A percentile compares a stretch with the other conserved stretches of the same genome.
phyloP scores from a whole-genome alignment of 2,888 invertebrate species.

The Eristalinus aeneus region DNA sequence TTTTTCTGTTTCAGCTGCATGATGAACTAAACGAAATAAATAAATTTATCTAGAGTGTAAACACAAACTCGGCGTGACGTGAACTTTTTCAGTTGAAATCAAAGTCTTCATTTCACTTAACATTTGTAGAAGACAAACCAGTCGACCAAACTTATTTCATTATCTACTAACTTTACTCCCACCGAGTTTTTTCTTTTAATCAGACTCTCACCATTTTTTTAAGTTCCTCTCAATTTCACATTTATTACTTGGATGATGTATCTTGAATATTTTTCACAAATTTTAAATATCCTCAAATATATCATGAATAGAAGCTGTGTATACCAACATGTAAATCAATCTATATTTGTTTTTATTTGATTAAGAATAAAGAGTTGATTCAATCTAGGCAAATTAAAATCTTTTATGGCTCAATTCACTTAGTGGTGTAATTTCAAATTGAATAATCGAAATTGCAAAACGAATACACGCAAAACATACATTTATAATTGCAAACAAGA shows the following conservation, averaged over 20 bases:
- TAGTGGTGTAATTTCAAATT: slow-evolving; percentile 5
- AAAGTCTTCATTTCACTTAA: too few species aligned
- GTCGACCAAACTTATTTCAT: not conserved
- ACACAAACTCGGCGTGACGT: too few species aligned
- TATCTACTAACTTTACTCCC: slow-evolving; percentile 30
- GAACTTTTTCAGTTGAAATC: too few species aligned
- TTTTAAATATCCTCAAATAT: not conserved
- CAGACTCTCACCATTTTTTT: not conserved
- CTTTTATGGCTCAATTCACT: slow-evolving; percentile 17
- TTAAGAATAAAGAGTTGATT: not conserved
- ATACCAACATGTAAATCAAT: not conserved
- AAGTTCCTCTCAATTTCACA: not conserved
- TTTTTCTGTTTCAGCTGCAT: too few species aligned
- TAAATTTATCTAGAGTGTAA: too few species aligned
- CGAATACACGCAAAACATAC: not conserved
- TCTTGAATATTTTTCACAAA: not conserved
- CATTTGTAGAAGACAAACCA: too few species aligned
- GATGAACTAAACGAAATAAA: too few species aligned
- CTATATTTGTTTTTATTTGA: not conserved
- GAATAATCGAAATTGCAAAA: slow-evolving; percentile 20
- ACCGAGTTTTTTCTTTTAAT: slow-evolving; percentile 15
- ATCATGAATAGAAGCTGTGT: slow-evolving; percentile 2
- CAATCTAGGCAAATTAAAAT: slow-evolving; percentile 21
- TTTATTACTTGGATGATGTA: not conserved
- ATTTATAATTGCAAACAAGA: not conserved